Evolutionary conservation across 2,888 invertebrate species (phyloP).

Genomic region (Cantharis lateralis): DNA sequence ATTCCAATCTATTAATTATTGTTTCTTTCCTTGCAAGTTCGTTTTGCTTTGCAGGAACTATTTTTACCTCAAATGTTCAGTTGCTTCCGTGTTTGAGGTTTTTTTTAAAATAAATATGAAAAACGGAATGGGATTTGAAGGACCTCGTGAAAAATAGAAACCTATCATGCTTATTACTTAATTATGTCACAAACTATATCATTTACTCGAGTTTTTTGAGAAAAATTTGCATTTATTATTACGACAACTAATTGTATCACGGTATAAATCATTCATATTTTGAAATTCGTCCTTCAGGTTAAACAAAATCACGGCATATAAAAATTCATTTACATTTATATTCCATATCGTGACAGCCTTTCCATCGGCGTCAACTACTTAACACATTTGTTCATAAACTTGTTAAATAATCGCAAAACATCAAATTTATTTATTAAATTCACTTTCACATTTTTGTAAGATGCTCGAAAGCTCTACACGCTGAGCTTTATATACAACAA

Average conservation of each 20-base stretch:
- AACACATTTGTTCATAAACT: neutral
- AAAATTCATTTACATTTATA: neutral
- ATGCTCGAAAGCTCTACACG: neutral
- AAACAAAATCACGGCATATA: neutral
- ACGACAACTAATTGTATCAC: neutral
- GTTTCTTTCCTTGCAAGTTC: neutral
- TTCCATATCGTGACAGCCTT: neutral
- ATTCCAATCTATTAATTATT: neutral
- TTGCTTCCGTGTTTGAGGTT: neutral
- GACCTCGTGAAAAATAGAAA: neutral
- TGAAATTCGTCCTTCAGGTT: neutral
- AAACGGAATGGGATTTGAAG: neutral
- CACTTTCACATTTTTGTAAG: neutral
- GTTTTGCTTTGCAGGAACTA: neutral
- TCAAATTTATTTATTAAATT: neutral
- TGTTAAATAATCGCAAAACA: neutral
- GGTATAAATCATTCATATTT: neutral
- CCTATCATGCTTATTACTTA: neutral
- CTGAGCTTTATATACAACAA: neutral
- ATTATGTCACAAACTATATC: neutral
- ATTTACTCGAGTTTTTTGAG: neutral
- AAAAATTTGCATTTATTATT: neutral
- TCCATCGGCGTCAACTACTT: neutral
- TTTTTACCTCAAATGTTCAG: neutral
- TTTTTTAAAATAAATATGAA: neutral